Evolutionary conservation across 2,797 vertebrate genomes (phyloP).

Genomic region (Denticeps clupeoides): DNA sequence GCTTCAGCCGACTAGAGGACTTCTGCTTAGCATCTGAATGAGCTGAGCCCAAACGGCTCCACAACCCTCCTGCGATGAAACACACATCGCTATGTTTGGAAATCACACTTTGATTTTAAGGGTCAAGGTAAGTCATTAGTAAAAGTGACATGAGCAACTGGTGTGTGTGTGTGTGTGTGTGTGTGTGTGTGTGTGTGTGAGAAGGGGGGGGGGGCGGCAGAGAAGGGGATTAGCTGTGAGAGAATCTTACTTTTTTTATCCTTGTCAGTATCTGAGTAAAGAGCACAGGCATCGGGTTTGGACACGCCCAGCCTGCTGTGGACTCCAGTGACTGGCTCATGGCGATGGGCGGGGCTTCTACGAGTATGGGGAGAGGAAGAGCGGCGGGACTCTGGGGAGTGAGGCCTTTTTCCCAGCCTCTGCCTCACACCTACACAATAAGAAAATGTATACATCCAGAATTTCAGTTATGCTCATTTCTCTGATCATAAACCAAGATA

Average conservation of each 20-base stretch:
- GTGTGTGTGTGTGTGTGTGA: too few relatives aligned
- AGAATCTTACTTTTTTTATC: constrained; percentile 78
- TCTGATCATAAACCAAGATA: neutral
- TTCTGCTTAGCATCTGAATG: constrained; percentile 25
- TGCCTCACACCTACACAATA: constrained; percentile 74
- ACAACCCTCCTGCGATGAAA: constrained; percentile 64
- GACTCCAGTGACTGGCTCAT: constrained; percentile 78
- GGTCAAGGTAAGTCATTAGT: too few relatives aligned
- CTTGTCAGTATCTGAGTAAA: constrained; percentile 63
- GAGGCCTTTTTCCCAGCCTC: constrained; percentile 80
- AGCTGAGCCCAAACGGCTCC: constrained; percentile 80
- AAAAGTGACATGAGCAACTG: too few relatives aligned
- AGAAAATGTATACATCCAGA: neutral
- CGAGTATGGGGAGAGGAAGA: constrained; percentile 54
- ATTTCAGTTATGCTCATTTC: neutral
- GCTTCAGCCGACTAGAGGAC: neutral
- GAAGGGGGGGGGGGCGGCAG: neutral
- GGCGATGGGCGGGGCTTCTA: constrained; percentile 48
- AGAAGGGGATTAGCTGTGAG: neutral
- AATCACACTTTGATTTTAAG: too few relatives aligned
- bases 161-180: too few relatives aligned
- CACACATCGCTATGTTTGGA: too few relatives aligned
- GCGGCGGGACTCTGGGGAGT: constrained; percentile 71
- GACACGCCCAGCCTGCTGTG: constrained; percentile 82
- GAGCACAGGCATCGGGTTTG: constrained; percentile 63